Conservation (phyloP, 2,888 invertebrate genomes). For the Dendrolimus houi region DNA sequence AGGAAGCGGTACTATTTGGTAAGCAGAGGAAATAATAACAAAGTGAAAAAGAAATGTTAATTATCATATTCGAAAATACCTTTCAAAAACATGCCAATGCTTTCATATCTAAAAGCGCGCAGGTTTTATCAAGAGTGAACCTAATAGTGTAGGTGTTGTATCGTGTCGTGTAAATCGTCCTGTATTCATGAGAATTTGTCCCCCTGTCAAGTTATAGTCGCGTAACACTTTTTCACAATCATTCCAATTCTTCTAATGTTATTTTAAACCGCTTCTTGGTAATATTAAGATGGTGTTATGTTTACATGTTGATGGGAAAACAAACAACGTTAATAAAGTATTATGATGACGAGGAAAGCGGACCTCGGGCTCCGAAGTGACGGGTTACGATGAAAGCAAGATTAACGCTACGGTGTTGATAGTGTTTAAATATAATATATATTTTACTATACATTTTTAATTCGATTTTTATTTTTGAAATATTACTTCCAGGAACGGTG, state of each 20-base stretch:
- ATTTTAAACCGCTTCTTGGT: neutral
- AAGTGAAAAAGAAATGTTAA: too few species aligned
- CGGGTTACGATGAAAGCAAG: neutral
- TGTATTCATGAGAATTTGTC: neutral
- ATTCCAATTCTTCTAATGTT: neutral
- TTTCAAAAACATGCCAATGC: too few species aligned
- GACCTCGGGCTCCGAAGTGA: neutral
- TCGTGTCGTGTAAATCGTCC: neutral
- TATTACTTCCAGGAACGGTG: too few species aligned
- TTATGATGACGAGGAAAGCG: neutral
- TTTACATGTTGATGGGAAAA: neutral
- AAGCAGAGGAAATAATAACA: too few species aligned
- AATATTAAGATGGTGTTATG: neutral
- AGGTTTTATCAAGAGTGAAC: too few species aligned
- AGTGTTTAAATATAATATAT: too few species aligned
- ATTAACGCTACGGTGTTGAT: neutral
- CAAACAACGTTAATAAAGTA: too few species aligned
- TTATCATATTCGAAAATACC: too few species aligned
- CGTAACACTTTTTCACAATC: neutral
- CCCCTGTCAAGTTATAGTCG: neutral
- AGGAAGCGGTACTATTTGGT: too few species aligned
- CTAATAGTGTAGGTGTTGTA: neutral
- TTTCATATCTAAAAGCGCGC: too few species aligned
- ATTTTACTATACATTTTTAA: too few species aligned
- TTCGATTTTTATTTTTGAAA: too few species aligned